These are phyloP conservation scores for Autographa gamma DNA, from an alignment of 2,888 invertebrate genomes.

Conservation along the genomic window DNA sequence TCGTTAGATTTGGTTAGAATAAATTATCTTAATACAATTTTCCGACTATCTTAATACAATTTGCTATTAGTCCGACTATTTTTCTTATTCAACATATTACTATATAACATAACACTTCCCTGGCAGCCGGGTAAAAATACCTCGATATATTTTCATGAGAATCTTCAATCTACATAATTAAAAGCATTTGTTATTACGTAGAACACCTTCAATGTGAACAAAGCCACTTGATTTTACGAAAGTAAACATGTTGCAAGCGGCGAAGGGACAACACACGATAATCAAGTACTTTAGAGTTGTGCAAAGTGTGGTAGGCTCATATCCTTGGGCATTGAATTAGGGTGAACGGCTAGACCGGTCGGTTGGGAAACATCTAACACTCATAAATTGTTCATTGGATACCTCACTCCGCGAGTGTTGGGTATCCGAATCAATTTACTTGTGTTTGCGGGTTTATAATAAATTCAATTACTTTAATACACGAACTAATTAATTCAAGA, in stretches of 20 bases:
- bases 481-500: too few relatives aligned
- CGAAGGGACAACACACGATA: conserved; percentile 62
- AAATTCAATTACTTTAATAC: not conserved
- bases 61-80: too few relatives aligned
- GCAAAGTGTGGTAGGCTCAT: conserved; percentile 62
- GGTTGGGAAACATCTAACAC: conserved; percentile 44
- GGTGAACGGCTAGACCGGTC: conserved; percentile 68
- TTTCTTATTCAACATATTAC: too few relatives aligned
- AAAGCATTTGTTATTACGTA: conserved; percentile 8
- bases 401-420: conserved; percentile 33
- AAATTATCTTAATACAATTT: too few relatives aligned
- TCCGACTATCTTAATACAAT: too few relatives aligned
- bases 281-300: conserved; percentile 56
- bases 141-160: too few relatives aligned
- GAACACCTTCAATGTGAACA: conserved; percentile 24
- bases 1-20: too few relatives aligned
- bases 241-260: conserved; percentile 65
- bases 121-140: too few relatives aligned
- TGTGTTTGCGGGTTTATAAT: conserved; percentile 4
- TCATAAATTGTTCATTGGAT: conserved; percentile 57
- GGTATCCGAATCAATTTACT: conserved; percentile 21
- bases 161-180: not conserved
- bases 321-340: conserved; percentile 73
- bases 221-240: conserved; percentile 53
- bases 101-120: too few relatives aligned